Evolutionary conservation across 2,888 invertebrate species (phyloP).

Genomic region (Diogma glabrata): DNA sequence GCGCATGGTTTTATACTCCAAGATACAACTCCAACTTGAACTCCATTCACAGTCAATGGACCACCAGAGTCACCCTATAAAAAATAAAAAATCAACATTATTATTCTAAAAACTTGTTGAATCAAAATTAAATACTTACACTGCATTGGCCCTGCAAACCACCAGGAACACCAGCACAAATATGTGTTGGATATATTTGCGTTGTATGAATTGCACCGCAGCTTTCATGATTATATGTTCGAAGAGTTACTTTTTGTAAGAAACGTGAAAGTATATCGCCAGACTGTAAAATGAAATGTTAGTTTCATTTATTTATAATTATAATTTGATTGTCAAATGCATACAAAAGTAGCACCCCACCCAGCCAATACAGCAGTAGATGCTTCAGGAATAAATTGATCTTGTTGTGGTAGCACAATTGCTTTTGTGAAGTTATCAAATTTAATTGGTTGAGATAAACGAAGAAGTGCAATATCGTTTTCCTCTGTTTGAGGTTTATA

Average conservation of each 20-base stretch:
- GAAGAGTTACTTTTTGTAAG: slow-evolving; percentile 1
- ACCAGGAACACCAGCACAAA: background rate
- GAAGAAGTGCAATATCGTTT: background rate
- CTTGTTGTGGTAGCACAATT: background rate
- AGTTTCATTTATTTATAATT: no score
- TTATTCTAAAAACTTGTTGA: no score
- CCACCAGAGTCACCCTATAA: no score
- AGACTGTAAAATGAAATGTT: no score
- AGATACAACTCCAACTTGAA: no score
- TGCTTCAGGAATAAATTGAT: background rate
- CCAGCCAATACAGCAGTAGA: background rate
- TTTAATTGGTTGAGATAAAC: background rate
- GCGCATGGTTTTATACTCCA: no score
- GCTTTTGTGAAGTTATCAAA: background rate
- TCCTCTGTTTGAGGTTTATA: background rate
- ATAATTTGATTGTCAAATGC: no score
- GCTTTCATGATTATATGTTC: background rate
- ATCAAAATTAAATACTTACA: no score
- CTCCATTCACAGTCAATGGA: no score
- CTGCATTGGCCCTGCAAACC: slow-evolving; percentile 4
- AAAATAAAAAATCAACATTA: no score
- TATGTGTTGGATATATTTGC: background rate
- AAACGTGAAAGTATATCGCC: background rate
- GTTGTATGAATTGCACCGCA: background rate
- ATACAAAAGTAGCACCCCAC: slow-evolving; percentile 3